Percentiles rank a stretch among this genome's conserved stretches.
Conservation (phyloP, 2,888 invertebrate genomes). For the Operophtera brumata region DNA sequence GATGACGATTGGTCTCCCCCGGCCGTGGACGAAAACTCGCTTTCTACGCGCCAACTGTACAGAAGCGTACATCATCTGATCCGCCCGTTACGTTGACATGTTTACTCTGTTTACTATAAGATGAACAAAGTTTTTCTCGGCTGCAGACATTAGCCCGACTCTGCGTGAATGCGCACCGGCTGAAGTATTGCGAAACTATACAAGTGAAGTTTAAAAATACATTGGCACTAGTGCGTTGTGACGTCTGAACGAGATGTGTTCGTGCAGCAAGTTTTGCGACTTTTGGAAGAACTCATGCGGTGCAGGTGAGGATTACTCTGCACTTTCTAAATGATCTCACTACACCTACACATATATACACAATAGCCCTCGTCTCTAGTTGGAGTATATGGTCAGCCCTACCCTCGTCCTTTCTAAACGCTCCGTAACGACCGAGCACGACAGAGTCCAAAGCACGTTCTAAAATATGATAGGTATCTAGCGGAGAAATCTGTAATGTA, state of each 20-base stretch:
- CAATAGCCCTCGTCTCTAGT: neutral
- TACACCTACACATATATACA: constrained; percentile 11
- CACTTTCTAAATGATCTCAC: constrained; percentile 47
- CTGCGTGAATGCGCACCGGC: constrained; percentile 60
- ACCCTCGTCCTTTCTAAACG: constrained; percentile 50
- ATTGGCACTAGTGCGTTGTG: constrained; percentile 73
- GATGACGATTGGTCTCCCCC: constrained; percentile 51
- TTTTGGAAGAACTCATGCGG: constrained; percentile 78
- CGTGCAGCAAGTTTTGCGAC: constrained; percentile 77
- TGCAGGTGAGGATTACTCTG: constrained; percentile 64
- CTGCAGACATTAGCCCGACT: constrained; percentile 56
- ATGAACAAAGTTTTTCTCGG: constrained; percentile 58
- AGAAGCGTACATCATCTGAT: constrained; percentile 48
- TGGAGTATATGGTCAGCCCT: constrained; percentile 8
- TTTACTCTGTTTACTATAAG: constrained; percentile 59
- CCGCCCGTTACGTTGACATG: constrained; percentile 65
- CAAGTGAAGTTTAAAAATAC: constrained; percentile 80
- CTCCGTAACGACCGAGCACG: constrained; percentile 15
- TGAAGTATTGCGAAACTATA: constrained; percentile 76
- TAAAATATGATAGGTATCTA: constrained; percentile 15
- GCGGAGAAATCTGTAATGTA: constrained; percentile 21
- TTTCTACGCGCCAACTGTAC: constrained; percentile 71
- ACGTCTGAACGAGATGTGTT: constrained; percentile 70
- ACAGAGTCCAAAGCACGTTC: constrained; percentile 15
- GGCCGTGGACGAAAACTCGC: constrained; percentile 50